Evolutionary conservation across 2,797 vertebrate genomes (phyloP).

Genomic region (Falco biarmicus): DNA sequence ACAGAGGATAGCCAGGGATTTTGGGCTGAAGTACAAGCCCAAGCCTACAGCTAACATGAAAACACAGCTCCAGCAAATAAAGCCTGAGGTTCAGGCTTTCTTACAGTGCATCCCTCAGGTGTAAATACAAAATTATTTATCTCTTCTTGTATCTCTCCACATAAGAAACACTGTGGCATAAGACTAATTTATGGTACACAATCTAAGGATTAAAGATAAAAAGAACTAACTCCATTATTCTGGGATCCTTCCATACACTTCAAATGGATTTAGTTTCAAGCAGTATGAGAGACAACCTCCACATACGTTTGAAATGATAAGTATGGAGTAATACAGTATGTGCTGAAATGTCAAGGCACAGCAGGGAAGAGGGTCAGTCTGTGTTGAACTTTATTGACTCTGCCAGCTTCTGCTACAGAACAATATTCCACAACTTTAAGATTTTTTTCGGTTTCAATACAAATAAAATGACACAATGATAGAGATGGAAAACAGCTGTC

Average conservation of each 20-base stretch:
- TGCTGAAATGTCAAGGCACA: slow-evolving; percentile 8
- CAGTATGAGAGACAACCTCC: background rate
- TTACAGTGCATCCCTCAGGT: background rate
- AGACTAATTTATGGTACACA: background rate
- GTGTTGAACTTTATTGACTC: background rate
- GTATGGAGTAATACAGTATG: background rate
- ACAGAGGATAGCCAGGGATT: background rate
- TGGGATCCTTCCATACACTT: background rate
- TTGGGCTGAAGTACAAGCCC: background rate
- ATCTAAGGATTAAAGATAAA: background rate
- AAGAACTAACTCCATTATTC: background rate
- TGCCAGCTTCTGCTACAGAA: background rate
- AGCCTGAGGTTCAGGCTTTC: background rate
- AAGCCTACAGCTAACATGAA: background rate
- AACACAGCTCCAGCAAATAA: background rate
- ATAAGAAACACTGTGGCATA: background rate
- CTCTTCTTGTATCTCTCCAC: background rate
- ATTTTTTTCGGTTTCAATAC: background rate
- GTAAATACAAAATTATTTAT: background rate
- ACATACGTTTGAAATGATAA: background rate
- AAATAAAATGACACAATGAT: background rate
- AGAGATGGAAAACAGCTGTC: slow-evolving; percentile 13
- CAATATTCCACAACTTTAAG: background rate
- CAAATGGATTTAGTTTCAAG: background rate
- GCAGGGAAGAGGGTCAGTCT: background rate